These are phyloP conservation scores for Stegodyphus mimosarum DNA, from an alignment of 1,140 invertebrate species.

Conservation along the genomic window DNA sequence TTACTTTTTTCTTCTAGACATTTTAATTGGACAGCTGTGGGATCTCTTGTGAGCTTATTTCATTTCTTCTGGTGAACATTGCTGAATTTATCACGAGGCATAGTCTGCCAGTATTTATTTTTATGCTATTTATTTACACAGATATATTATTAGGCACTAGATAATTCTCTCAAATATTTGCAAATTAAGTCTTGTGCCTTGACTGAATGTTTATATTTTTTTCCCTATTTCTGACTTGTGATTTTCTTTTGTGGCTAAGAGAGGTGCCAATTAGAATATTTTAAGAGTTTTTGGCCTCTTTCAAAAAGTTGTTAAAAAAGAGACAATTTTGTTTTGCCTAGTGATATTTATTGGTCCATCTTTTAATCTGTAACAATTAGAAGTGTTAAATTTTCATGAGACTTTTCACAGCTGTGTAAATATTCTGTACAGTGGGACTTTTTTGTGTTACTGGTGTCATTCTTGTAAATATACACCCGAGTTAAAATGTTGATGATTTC, in stretches of 20 bases:
- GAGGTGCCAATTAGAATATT: not conserved
- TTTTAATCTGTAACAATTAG: not conserved
- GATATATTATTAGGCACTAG: not conserved
- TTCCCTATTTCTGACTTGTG: not conserved
- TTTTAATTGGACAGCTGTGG: slow-evolving; percentile 56
- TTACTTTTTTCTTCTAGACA: slow-evolving; percentile 32
- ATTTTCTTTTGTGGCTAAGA: not conserved
- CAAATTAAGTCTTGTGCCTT: slow-evolving; percentile 13
- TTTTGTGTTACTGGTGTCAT: slow-evolving; percentile 51
- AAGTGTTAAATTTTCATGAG: slow-evolving; percentile 3
- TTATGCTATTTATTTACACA: slow-evolving; percentile 41
- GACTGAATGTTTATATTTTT: not conserved
- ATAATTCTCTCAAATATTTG: slow-evolving; percentile 7
- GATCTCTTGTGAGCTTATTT: slow-evolving; percentile 37
- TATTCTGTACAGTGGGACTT: slow-evolving; percentile 54
- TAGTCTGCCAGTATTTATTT: slow-evolving; percentile 58
- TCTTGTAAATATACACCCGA: slow-evolving; percentile 56
- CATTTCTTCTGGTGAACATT: slow-evolving; percentile 6
- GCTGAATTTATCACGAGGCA: slow-evolving; percentile 27
- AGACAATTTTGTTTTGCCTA: not conserved
- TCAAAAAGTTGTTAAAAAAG: not conserved
- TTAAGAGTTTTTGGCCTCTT: not conserved
- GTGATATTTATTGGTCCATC: not conserved
- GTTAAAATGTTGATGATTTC: slow-evolving; percentile 26
- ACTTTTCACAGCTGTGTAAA: slow-evolving; percentile 58